Evolutionary conservation across 2,797 vertebrate genomes (phyloP).

Genomic region (Caiman crocodilus): DNA sequence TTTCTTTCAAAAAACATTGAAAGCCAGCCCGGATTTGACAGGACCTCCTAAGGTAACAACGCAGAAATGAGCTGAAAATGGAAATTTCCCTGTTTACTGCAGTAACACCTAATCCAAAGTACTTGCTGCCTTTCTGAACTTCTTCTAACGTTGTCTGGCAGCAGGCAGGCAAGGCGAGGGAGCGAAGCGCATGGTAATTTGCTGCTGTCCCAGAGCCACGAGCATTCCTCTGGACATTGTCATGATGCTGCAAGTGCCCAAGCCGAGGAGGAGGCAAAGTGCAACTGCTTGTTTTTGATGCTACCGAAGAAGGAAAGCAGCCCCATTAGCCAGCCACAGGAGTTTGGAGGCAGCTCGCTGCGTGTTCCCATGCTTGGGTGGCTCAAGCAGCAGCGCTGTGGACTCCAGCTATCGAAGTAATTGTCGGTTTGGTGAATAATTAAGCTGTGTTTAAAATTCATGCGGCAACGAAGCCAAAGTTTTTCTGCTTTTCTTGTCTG

Average conservation of each 20-base stretch:
- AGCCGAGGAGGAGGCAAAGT: constrained; percentile 28
- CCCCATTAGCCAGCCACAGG: neutral
- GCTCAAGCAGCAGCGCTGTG: neutral
- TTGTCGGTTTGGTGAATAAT: constrained; percentile 16
- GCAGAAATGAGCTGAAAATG: neutral
- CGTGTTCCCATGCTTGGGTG: neutral
- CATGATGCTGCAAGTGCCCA: constrained; percentile 53
- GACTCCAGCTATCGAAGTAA: neutral
- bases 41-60: neutral
- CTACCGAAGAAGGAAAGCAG: neutral
- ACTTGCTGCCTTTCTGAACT: constrained; percentile 12
- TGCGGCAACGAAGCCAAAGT: constrained; percentile 31
- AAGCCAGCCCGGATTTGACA: neutral
- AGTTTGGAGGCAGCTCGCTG: neutral
- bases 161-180: neutral
- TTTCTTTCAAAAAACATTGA: neutral
- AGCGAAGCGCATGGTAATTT: constrained; percentile 15
- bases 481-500: neutral
- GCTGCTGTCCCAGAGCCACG: constrained; percentile 61
- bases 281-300: constrained; percentile 32
- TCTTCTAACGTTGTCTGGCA: constrained; percentile 20
- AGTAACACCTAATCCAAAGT: neutral
- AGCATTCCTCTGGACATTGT: constrained; percentile 45
- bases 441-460: neutral
- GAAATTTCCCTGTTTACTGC: neutral